These are phyloP conservation scores for Coryphaenoides rupestris DNA, from an alignment of 2,113 vertebrate species.

Conservation along the genomic window DNA sequence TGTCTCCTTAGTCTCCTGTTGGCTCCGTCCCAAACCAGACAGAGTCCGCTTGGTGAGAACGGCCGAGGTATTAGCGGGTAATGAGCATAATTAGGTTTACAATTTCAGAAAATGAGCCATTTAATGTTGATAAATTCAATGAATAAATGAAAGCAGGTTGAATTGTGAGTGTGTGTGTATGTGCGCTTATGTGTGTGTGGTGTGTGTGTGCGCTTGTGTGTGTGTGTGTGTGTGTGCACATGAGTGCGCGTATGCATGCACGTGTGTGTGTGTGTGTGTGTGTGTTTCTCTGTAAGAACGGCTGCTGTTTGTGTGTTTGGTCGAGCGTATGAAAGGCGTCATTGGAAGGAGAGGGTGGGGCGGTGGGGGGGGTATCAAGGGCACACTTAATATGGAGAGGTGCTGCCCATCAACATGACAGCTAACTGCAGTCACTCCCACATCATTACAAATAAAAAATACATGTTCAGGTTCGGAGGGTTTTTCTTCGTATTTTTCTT, in stretches of 20 bases:
- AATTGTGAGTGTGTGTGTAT: not conserved
- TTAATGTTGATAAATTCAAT: no score
- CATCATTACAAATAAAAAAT: conserved; percentile 26
- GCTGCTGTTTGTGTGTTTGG: not conserved
- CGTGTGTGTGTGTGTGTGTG: conserved; percentile 3
- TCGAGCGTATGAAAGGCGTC: not conserved
- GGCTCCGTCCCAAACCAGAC: no score
- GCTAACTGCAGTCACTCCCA: conserved; percentile 24
- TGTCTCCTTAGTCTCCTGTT: no score
- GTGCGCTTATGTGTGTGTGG: no score
- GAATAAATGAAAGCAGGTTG: no score
- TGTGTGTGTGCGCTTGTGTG: conserved; percentile 10
- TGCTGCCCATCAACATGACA: conserved; percentile 46
- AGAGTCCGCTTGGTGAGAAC: no score
- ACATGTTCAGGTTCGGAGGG: no score
- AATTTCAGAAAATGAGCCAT: no score
- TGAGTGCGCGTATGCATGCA: not conserved
- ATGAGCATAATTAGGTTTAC: no score
- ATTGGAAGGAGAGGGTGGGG: conserved; percentile 31
- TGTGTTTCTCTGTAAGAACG: conserved; percentile 2
- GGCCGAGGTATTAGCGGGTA: no score
- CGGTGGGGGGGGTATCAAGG: conserved; percentile 48
- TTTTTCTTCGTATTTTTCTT: no score
- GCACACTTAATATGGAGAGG: conserved; percentile 58
- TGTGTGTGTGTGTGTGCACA: not conserved